phyloP scores from a whole-genome alignment of 2,888 invertebrate genomes.

The Ochropleura plecta region DNA sequence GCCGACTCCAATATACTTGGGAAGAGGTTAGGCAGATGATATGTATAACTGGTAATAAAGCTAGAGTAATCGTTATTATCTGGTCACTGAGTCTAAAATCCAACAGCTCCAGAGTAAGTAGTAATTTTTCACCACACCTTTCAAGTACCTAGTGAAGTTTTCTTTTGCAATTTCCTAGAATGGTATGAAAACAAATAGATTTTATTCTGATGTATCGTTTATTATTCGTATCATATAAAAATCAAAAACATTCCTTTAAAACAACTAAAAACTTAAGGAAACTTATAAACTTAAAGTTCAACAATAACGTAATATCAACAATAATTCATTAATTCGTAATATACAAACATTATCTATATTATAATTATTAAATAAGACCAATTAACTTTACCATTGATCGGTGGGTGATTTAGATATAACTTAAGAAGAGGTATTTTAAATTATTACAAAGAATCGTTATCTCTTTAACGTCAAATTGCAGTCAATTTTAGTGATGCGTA shows the following conservation, averaged over 20 bases:
- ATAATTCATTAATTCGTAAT: conserved; percentile 55
- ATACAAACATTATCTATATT: conserved; percentile 57
- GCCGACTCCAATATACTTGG: too few relatives aligned
- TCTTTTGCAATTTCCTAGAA: too few relatives aligned
- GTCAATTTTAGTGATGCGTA: neutral
- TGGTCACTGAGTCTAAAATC: too few relatives aligned
- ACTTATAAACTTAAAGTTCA: conserved; percentile 72
- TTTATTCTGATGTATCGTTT: conserved; percentile 57
- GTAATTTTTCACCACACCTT: too few relatives aligned
- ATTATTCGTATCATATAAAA: conserved; percentile 66
- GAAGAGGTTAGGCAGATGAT: too few relatives aligned
- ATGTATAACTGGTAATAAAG: too few relatives aligned
- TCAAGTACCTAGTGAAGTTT: too few relatives aligned
- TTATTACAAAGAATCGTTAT: neutral
- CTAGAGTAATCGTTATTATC: too few relatives aligned
- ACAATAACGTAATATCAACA: conserved; percentile 72
- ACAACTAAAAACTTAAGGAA: conserved; percentile 70
- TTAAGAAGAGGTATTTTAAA: conserved; percentile 31
- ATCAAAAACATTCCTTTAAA: conserved; percentile 57
- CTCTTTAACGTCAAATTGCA: conserved; percentile 5
- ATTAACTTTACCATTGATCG: conserved; percentile 41
- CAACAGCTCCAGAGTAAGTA: too few relatives aligned
- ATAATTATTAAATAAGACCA: conserved; percentile 45
- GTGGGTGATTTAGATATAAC: conserved; percentile 49
- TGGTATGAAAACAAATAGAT: conserved; percentile 5